Percentiles rank a stretch among this genome's conserved stretches.
These are phyloP conservation scores for Acanthococcus lagerstroemiae DNA, from an alignment of 2,888 invertebrate species.

Conservation along the genomic window DNA sequence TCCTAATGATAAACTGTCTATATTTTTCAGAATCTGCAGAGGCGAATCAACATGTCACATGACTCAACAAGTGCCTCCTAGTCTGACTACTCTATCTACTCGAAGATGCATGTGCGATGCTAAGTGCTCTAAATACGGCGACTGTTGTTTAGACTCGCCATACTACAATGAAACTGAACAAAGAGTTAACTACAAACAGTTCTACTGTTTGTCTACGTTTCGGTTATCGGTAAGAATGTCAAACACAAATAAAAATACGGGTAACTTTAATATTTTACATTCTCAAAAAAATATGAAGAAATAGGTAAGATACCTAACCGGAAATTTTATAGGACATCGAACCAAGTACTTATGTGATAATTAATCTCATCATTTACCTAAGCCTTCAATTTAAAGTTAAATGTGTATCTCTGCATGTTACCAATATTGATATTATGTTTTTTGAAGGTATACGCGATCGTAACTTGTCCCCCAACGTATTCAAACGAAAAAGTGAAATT, in stretches of 20 bases:
- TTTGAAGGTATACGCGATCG: conserved; percentile 43
- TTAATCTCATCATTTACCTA: too few relatives aligned
- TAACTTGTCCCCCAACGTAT: conserved; percentile 42
- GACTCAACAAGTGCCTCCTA: neutral
- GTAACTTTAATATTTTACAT: too few relatives aligned
- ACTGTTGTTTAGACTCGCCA: conserved; percentile 11
- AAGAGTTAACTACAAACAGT: neutral
- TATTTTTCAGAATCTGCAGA: conserved; percentile 18
- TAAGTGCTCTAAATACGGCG: neutral
- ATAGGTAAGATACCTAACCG: too few relatives aligned
- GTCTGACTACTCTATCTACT: neutral
- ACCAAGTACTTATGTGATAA: too few relatives aligned
- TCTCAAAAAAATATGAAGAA: too few relatives aligned
- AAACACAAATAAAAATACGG: too few relatives aligned
- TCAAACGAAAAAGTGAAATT: conserved; percentile 35
- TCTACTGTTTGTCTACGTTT: conserved; percentile 36
- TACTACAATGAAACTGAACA: neutral
- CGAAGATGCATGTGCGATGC: conserved; percentile 17
- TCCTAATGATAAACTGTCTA: too few relatives aligned
- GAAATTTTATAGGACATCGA: too few relatives aligned
- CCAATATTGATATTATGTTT: too few relatives aligned
- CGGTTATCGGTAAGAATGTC: too few relatives aligned
- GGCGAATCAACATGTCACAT: conserved; percentile 9
- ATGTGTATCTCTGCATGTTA: too few relatives aligned
- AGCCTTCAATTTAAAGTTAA: too few relatives aligned